Base-by-base conservation (phyloP, 2,888 invertebrate species). In the Parnassius glacialis region DNA sequence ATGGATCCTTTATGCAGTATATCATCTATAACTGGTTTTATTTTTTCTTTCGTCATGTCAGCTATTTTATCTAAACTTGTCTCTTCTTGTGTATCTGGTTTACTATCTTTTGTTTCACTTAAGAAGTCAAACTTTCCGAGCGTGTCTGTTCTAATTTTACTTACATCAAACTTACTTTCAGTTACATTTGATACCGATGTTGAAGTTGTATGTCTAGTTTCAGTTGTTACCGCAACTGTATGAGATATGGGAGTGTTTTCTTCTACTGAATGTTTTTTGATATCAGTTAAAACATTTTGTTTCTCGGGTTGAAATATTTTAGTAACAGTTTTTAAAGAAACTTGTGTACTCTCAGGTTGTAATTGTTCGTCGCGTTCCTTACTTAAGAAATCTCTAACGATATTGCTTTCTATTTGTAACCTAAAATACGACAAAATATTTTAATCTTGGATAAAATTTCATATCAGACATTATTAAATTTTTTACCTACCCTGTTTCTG, bases 21-120 rank as follows among this genome's bases (percentile, higher is more conserved):
- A 47, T 91, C 90, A 64, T 91, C 90, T 66, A 90, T 89, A 1
- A 90, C 81, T 54, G 88, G 84, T 68, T 89, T 85, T 0, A 90
- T 83, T 71, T 89, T 83, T 68, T 90, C 89, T 73, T 86, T 90
- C 11, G 86, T 87, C 54, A 88, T 84, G 72, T 86, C 85, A 16
- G 81, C 66, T 43, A 74, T 66, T 72, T 87, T 85, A 52, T 74
- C 68, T 10, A 87, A 70, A 64, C 74, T 72, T 52, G 84, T 70
- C 34, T 84, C 81, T 74, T 80, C 83, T 9, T 56, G 51, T 47
- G 48, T 59, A 42, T 59, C 59, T 11, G 52, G 55, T 68, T 83
- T 84, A 0, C 65, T 52, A 16, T 76, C 79, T 65, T 79, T 82
- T 16, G 66, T 59, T 48, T 78, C 75, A 11, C 80, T 79, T 45